Base-by-base conservation (phyloP, 1,140 invertebrate genomes). In the Solenopsis fugax region DNA sequence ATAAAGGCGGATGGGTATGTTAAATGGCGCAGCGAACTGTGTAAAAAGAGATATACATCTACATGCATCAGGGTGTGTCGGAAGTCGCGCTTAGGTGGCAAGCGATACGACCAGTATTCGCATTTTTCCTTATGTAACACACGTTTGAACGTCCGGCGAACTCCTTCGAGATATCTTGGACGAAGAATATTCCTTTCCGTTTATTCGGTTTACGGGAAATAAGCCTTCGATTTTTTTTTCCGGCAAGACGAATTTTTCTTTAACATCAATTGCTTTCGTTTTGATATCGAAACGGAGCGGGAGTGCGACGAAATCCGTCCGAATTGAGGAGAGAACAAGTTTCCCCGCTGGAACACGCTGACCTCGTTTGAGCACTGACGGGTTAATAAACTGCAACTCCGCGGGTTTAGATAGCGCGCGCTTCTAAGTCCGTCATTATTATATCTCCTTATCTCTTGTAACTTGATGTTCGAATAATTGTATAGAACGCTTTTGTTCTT, bases 21-120 rank as follows among this genome's bases (percentile, higher is more conserved):
- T 73, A 82, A 82, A 82, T 82, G 80, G 80, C 80, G 69, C 67
- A 82, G 80, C 80, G 80, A 82, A 71, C 67, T 73, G 80, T 82
- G 80, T 73, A 75, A 73, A 60, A 75, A 73, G 80, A 84, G 80
- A 84, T 84, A 84, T 24, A 48, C 80, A 84, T 84, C 80, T 84
- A 84, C 80, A 62, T 69, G 64, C 77, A 56, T 45, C 41, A 37
- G 45, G 52, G 65, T 82, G 62, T 67, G 75, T 86, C 64, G 50
- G 85, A 86, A 86, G 77, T 80, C 60, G 75, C 75, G 76, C 60
- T 81, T 50, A 54, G 85, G 58, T 37, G 75, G 48, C 50, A 54
- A 62, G 37, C 73, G 60, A 41, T 85, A 52, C 9, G 75, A 77
- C 37, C 75, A 45, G 41, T 78, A n/a, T 13, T 29, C 1, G 37